phyloP scores from a whole-genome alignment of 1,140 invertebrate genomes.

The Drosophila nebulosa region DNA sequence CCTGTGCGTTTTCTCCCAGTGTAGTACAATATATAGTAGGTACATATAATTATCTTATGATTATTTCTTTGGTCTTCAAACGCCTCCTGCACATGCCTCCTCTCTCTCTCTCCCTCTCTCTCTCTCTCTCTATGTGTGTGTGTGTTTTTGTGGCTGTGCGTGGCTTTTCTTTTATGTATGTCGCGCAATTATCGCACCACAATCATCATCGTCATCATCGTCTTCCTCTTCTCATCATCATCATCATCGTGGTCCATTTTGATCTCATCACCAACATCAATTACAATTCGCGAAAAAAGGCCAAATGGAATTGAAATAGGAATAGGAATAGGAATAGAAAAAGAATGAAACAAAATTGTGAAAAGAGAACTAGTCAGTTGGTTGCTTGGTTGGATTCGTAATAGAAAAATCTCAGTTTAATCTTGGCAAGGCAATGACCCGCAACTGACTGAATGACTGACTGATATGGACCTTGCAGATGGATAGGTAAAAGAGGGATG shows the following conservation, averaged over 20 bases:
- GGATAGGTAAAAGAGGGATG: too few relatives aligned
- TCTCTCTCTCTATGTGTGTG: not conserved
- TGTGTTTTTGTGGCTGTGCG: constrained; percentile 29
- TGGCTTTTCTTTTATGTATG: constrained; percentile 30
- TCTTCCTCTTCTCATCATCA: constrained; percentile 18
- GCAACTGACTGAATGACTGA: not conserved
- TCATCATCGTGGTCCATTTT: constrained; percentile 75
- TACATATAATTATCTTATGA: not conserved
- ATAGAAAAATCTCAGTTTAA: constrained; percentile 5
- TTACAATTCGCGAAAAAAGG: constrained; percentile 44
- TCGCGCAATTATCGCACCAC: constrained; percentile 64
- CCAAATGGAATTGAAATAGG: too few relatives aligned
- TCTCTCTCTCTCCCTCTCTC: not conserved
- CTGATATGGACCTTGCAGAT: too few relatives aligned
- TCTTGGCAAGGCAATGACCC: not conserved
- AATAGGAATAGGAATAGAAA: too few relatives aligned
- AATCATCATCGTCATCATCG: not conserved
- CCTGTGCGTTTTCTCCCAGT: not conserved
- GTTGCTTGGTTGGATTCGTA: not conserved
- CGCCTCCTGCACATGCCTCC: not conserved
- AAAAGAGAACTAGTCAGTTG: not conserved
- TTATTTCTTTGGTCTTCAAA: not conserved
- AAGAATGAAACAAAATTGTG: not conserved
- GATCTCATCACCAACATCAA: constrained; percentile 68
- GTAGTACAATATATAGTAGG: not conserved